Base-by-base conservation (phyloP, 2,797 vertebrate species). In the Paguma larvata region DNA sequence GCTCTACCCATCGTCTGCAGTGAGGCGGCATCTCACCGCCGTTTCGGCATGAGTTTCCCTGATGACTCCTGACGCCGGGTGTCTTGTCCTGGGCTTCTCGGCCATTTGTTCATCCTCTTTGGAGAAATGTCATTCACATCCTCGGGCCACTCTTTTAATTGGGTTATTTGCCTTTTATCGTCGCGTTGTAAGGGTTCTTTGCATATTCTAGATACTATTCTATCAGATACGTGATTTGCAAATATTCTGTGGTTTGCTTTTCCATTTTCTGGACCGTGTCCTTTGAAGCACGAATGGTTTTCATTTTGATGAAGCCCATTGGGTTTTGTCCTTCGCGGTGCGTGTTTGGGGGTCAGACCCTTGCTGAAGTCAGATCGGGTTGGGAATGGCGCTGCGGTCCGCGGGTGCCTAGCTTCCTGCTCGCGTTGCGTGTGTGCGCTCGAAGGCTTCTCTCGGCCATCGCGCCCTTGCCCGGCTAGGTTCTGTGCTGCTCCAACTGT, bases 41-140 rank as follows among this genome's bases (percentile, higher is more conserved):
- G 4, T 19, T 89, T 25, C 51, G 51, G 15, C 46, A 8, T n/a
- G 19, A 15, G 2, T 79, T 32, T 51, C 53, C 34, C 21, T 23
- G 21, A 15, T 10, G 41, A 34, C 27, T 4, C 0, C 2, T 4
- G 48, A 63, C 6, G 21, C 5, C 10, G n/a, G 5, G n/a, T 2
- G 10, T 30, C 48, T 78, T 59, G 10, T 41, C 62, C 1, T 0
- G 18, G 23, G 9, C 14, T 51, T 18, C 6, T 6, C n/a, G 75
- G 14, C 70, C 15, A 0, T 67, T 41, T 11, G 4, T 10, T 0
- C 15, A 0, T 79, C 30, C 46, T 87, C 41, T 89, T 48, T 32
- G 56, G 67, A 34, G 91, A 86, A 46, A 8, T 44, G 23, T 84
- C 72, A 0, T 44, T 82, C 34, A 46, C 3, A 46, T 79, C 15